Evolutionary conservation across 1,140 invertebrate species (phyloP).

Genomic region (Odontomachus brunneus): DNA sequence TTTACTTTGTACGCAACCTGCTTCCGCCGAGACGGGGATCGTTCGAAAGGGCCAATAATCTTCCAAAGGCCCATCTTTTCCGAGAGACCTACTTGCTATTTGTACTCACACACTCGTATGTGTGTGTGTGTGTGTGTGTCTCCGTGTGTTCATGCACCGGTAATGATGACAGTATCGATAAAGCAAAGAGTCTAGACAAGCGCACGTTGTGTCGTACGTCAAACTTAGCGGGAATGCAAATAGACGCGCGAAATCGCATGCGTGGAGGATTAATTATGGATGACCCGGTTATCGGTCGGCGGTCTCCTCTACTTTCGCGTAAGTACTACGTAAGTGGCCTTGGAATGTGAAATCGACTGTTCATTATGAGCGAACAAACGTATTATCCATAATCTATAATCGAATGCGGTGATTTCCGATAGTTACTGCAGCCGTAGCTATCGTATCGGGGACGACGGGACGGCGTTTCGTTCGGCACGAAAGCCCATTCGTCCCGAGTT

Average conservation of each 20-base stretch:
- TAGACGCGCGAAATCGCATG: constrained; percentile 18
- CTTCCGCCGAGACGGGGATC: too few relatives aligned
- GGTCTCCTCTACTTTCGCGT: neutral
- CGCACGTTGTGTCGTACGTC: neutral
- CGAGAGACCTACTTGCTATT: constrained; percentile 6
- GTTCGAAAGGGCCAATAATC: constrained; percentile 25
- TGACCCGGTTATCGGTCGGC: constrained; percentile 5
- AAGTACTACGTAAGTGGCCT: neutral
- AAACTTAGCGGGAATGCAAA: constrained; percentile 19
- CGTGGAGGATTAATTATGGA: constrained; percentile 32
- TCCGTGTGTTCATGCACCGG: too few relatives aligned
- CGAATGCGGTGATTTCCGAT: constrained; percentile 8
- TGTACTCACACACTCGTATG: too few relatives aligned
- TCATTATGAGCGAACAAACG: neutral
- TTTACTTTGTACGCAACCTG: too few relatives aligned
- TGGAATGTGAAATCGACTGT: constrained; percentile 19
- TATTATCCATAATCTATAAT: too few relatives aligned
- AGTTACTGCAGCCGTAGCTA: neutral
- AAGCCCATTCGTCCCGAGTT: too few relatives aligned
- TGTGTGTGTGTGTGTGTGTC: too few relatives aligned
- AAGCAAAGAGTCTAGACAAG: neutral
- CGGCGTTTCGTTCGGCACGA: too few relatives aligned
- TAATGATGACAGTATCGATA: neutral
- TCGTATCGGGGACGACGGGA: neutral
- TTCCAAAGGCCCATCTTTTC: constrained; percentile 14